Conservation (phyloP, 1,140 invertebrate genomes). For the Papilio xuthus region DNA sequence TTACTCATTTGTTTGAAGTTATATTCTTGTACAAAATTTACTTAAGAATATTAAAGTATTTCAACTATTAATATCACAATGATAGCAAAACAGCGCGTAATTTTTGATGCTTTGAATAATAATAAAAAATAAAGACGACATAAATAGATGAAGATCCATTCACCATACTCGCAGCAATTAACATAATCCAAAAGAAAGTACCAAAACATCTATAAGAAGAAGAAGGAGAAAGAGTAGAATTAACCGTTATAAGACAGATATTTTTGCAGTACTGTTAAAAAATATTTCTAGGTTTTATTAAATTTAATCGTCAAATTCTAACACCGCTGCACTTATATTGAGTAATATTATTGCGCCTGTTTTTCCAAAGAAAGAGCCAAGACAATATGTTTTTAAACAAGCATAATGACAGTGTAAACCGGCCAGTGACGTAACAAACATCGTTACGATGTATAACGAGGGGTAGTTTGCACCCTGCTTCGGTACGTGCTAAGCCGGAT, state of each 20-base stretch:
- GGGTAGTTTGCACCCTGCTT: conserved; percentile 18
- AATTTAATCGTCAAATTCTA: too few species aligned
- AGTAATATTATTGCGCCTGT: too few species aligned
- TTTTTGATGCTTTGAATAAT: neutral
- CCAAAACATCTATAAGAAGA: too few species aligned
- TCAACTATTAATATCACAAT: neutral
- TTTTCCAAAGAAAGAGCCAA: too few species aligned
- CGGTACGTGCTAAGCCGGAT: conserved; percentile 14
- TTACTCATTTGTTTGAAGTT: neutral
- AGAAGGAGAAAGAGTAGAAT: too few species aligned
- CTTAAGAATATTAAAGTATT: neutral
- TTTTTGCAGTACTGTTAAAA: too few species aligned
- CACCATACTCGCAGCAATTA: too few species aligned
- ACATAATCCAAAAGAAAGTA: too few species aligned
- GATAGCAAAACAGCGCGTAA: neutral
- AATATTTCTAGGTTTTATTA: too few species aligned
- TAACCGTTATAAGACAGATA: too few species aligned
- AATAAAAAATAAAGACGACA: neutral
- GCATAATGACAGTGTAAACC: neutral
- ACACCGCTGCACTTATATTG: too few species aligned
- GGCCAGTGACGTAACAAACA: neutral
- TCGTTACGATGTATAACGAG: conserved; percentile 3
- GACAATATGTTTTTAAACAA: neutral
- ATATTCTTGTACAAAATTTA: neutral
- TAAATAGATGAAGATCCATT: too few species aligned